Evolutionary conservation across 2,797 vertebrate genomes (phyloP).

Genomic region (Masticophis lateralis): DNA sequence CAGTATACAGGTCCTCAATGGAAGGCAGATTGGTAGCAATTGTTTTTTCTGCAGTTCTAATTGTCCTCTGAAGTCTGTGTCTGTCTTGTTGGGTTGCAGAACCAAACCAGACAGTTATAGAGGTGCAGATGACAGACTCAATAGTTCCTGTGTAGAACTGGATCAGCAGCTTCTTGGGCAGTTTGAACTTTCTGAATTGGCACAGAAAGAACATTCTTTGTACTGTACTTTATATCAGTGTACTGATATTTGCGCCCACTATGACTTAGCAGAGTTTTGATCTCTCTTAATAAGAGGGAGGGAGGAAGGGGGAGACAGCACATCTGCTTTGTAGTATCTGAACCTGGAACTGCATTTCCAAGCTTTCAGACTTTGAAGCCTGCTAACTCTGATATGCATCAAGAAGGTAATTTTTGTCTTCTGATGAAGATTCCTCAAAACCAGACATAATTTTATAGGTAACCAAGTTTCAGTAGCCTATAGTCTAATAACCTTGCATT

Average conservation of each 20-base stretch:
- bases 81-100: too few species aligned
- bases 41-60: too few species aligned
- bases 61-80: too few species aligned
- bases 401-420: not conserved
- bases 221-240: not conserved
- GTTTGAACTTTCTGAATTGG: too few species aligned
- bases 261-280: not conserved
- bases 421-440: not conserved
- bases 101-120: too few species aligned
- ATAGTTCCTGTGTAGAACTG: too few species aligned
- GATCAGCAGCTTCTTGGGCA: too few species aligned
- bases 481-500: not conserved
- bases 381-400: not conserved
- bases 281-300: not conserved
- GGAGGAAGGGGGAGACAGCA: fast-evolving
- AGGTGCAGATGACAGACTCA: too few species aligned
- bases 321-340: not conserved
- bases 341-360: not conserved
- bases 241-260: not conserved
- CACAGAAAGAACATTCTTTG: too few species aligned
- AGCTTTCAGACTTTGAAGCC: not conserved
- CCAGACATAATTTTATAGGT: not conserved
- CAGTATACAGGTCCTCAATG: too few species aligned
- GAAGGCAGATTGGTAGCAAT: too few species aligned
- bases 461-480: not conserved